A percentile compares a stretch with the other conserved stretches of the same genome.
phyloP scores from a whole-genome alignment of 2,113 vertebrate species.

The Stercorarius parasiticus region DNA sequence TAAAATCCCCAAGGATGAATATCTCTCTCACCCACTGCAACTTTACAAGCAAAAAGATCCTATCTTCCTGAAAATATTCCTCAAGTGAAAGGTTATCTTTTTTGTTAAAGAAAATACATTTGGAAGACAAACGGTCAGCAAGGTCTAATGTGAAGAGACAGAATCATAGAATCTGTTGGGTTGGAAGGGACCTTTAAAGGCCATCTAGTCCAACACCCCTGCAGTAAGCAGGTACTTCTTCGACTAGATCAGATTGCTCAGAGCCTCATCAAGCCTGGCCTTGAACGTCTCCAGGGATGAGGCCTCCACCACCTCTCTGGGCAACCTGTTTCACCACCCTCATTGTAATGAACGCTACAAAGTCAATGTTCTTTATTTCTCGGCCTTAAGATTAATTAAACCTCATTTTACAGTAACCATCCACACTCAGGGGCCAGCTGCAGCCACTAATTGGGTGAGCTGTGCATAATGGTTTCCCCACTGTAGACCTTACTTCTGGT shows the following conservation, averaged over 20 bases:
- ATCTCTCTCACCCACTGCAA: rapidly evolving
- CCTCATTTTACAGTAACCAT: background rate
- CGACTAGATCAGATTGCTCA: too few relatives aligned
- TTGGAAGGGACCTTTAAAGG: too few relatives aligned
- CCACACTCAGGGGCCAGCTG: background rate
- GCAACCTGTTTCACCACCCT: too few relatives aligned
- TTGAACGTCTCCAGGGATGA: too few relatives aligned
- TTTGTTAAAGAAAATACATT: background rate
- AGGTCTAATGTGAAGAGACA: background rate
- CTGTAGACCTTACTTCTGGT: background rate
- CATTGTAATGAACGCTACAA: too few relatives aligned
- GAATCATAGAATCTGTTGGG: too few relatives aligned
- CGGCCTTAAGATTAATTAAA: background rate
- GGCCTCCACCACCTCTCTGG: too few relatives aligned
- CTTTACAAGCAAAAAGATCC: background rate
- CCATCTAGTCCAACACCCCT: too few relatives aligned
- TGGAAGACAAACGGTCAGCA: background rate
- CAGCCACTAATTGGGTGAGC: background rate
- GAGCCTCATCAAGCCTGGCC: too few relatives aligned
- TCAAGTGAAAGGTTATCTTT: background rate
- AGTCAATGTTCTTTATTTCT: background rate
- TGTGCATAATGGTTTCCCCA: background rate
- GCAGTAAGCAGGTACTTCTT: too few relatives aligned
- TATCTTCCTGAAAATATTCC: background rate
- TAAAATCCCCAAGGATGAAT: background rate